Evolutionary conservation across 2,888 invertebrate genomes (phyloP).

Genomic region (Agrotis ipsilon): DNA sequence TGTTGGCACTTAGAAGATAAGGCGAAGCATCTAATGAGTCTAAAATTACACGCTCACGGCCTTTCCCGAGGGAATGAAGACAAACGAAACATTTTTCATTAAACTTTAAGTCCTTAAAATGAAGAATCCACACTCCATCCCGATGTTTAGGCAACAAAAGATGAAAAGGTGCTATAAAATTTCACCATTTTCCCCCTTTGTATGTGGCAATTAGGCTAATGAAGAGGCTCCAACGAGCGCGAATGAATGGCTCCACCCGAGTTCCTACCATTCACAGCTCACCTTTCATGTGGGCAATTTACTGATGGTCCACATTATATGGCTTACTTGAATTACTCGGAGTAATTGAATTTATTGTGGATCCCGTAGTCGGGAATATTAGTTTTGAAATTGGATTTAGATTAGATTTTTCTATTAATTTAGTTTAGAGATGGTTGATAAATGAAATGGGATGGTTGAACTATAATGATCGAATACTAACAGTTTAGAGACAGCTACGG

Average conservation of each 20-base stretch:
- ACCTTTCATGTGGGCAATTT: slow-evolving; percentile 90
- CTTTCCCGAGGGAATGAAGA: slow-evolving; percentile 11
- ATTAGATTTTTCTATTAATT: background rate
- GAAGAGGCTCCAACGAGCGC: slow-evolving; percentile 83
- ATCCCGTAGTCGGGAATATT: slow-evolving; percentile 33
- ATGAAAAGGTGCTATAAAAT: slow-evolving; percentile 88
- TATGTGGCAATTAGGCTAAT: slow-evolving; percentile 89
- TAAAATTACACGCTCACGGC: slow-evolving; percentile 32
- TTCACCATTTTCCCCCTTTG: slow-evolving; percentile 86
- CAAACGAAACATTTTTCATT: slow-evolving; percentile 48
- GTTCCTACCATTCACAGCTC: slow-evolving; percentile 85
- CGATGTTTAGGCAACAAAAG: slow-evolving; percentile 82
- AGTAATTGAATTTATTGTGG: slow-evolving; percentile 61
- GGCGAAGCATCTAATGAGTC: slow-evolving; percentile 29
- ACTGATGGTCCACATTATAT: slow-evolving; percentile 84
- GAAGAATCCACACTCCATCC: slow-evolving; percentile 69
- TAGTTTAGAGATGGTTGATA: background rate
- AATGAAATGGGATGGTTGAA: background rate
- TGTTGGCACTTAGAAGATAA: slow-evolving; percentile 22
- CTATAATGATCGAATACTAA: background rate
- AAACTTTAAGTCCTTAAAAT: slow-evolving; percentile 52
- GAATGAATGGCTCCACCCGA: slow-evolving; percentile 85
- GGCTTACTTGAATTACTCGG: slow-evolving; percentile 77
- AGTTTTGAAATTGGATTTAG: slow-evolving; percentile 23
- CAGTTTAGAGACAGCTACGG: background rate